Base-by-base conservation (phyloP, 2,797 vertebrate genomes). In the Characodon lateralis region DNA sequence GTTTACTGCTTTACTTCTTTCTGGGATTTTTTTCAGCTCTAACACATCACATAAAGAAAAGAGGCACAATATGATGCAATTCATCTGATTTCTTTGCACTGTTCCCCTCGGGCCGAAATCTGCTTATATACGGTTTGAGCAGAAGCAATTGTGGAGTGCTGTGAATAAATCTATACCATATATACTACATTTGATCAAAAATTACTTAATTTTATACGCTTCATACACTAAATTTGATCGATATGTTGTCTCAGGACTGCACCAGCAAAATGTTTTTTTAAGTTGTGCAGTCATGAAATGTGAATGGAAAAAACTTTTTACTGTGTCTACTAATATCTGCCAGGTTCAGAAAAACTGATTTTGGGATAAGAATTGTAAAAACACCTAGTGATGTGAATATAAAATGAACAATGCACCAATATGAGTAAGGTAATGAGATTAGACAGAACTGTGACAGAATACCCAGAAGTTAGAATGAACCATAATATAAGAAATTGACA, bases 41-140 rank as follows among this genome's bases (percentile, higher is more conserved):
- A n/a, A 74, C 48, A 71, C 78, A 26, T 73, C 56, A 53, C 74
- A 50, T 22, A 39, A 59, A 76, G 70, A 76, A 43, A 78, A 76
- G 73, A 55, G 50, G 39, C 71, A 70, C 56, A 61, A 61, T 70
- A 72, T 43, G 55, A 73, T 71, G 63, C 71, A 41, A 13, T 55
- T 39, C 65, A 65, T 74, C 39, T 46, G 35, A 66, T 66, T 41
- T 59, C 26, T 26, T 73, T 71, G 73, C 68, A 59, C 53, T 71
- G 14, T n/a, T 68, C 1, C 66, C 78, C 55, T 74, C 6, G 18
- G 69, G 78, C 56, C 12, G 31, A 48, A 75, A 71, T 31, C 51
- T 20, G n/a, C 72, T 59, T n/a, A 31, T 46, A 66, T 35, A 75
- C 10, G 22, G 39, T 51, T 53, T 3, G 56, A 31, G 28, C n/a